phyloP scores from a whole-genome alignment of 2,113 vertebrate species.

The Baryphthengus martii region DNA sequence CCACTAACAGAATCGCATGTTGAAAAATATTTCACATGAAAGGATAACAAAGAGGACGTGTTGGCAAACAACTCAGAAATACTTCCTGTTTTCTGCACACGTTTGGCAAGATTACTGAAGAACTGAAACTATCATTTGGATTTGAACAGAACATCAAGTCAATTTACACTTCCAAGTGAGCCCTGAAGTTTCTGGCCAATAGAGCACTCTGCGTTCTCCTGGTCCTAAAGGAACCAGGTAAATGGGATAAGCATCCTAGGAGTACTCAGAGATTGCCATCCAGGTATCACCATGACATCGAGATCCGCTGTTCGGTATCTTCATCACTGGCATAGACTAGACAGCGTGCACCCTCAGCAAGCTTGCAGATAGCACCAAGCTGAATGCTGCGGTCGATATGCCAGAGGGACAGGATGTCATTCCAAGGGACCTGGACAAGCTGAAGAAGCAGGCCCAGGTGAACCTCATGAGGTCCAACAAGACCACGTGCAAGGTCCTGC shows the following conservation, averaged over 20 bases:
- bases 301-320: no score
- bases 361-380: no score
- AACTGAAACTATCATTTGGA: background rate
- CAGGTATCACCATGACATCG: background rate
- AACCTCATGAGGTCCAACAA: no score
- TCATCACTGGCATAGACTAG: no score
- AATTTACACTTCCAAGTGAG: background rate
- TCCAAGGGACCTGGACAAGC: no score
- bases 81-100: background rate
- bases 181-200: background rate
- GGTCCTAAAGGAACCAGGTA: background rate
- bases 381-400: no score
- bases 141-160: background rate
- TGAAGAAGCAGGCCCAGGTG: no score
- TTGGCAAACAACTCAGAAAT: background rate
- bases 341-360: no score
- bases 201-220: fast-evolving
- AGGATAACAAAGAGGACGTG: background rate
- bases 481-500: no score
- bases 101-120: background rate
- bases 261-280: background rate
- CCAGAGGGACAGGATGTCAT: no score
- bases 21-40: background rate
- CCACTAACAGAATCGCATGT: fast-evolving
- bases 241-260: background rate